Evolutionary conservation across 2,797 vertebrate genomes (phyloP).

Genomic region (Rhinoraja longicauda): DNA sequence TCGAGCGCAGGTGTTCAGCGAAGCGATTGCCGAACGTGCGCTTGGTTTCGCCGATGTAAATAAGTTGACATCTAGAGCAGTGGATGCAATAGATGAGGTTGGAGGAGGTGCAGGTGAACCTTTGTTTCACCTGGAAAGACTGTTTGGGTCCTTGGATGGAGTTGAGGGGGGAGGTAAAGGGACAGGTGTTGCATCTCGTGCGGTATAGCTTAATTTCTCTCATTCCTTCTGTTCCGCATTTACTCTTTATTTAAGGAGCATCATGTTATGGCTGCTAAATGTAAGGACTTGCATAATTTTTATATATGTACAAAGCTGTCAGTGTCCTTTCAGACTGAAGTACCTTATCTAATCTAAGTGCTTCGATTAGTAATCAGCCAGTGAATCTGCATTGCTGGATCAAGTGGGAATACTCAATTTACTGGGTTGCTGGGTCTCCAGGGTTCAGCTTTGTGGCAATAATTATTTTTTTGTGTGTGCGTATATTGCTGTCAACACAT

Average conservation of each 20-base stretch:
- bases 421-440: slow-evolving; percentile 24
- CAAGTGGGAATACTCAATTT: slow-evolving; percentile 1
- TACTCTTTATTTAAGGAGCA: background rate
- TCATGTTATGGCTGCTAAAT: background rate
- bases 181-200: no score
- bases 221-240: background rate
- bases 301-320: slow-evolving; percentile 15
- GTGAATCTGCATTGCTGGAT: slow-evolving; percentile 13
- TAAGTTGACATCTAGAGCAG: no score
- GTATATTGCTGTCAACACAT: background rate
- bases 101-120: no score
- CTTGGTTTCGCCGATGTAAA: no score
- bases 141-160: no score
- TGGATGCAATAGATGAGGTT: no score
- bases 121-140: no score
- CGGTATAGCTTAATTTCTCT: background rate
- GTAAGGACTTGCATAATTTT: background rate
- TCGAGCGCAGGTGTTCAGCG: no score
- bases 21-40: no score
- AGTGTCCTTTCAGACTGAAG: slow-evolving; percentile 26
- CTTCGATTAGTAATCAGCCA: slow-evolving; percentile 11
- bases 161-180: no score
- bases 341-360: slow-evolving; percentile 6
- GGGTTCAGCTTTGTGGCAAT: background rate
- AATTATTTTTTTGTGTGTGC: background rate